Evolutionary conservation across 2,797 vertebrate species (phyloP), one percentile per base, ranked within the genome.

Genomic region (Paramormyrops hopkinsi): DNA sequence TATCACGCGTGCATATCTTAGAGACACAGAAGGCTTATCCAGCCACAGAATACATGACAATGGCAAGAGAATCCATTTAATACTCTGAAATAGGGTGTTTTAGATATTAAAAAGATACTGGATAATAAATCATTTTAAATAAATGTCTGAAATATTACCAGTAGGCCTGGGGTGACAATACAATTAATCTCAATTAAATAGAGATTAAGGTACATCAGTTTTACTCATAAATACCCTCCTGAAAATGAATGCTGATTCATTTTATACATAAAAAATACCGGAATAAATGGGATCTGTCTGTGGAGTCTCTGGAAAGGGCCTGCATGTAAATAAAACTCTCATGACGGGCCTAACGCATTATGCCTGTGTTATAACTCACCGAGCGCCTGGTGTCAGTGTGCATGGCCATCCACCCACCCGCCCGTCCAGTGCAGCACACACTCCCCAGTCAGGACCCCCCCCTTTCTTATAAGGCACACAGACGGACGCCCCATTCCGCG

Each of bases 1-100:
- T 85, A 92, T 86, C 89, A 88, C 90, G 92, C 90, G 59, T 90
- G 46, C 46, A 86, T 88, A 88, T 88, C 54, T 62, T 37, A 22
- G 14, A 65, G 86, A 65, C 37, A 17, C 54, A 22, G 54, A 88
- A 88, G 87, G 17, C 56, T 65, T 88, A 65, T 88, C 56, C 44
- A 88, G 41, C 8, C 56, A 46, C 50, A 65, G 56, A 88, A 88
- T 53, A 88, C 86, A 62, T 65, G 54, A 88, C 29, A 88, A 88
- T 65, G 56, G 56, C 59, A 88, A 88, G 54, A 88, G 54, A 87
- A 41, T 87, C 85, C 53, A 54, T 87, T 87, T 87, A 87, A 87
- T 87, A 56, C 53, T 56, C 29, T 56, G 85, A 87, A 87, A 87
- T 87, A 41, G 85, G 51, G 33, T 53, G 53, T 87, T 87, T 87